Base-by-base conservation (phyloP, 92 coral and sea anemone species). In the Siderastrea radians region DNA sequence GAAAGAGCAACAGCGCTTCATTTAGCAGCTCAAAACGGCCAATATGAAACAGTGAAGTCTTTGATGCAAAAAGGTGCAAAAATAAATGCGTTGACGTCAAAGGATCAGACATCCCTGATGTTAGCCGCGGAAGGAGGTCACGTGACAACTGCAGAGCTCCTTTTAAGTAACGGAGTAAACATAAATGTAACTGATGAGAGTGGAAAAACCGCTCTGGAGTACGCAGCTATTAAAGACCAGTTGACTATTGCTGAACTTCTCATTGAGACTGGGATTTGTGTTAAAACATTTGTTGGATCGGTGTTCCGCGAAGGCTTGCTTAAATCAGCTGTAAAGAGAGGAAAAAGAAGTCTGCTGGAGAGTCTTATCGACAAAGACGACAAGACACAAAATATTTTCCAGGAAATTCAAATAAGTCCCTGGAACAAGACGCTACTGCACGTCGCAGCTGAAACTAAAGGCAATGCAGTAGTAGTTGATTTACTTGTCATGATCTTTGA, bases 231-330 rank as follows among this genome's bases (percentile, higher is more conserved):
- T 2, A 45, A 59, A 9, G 38, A 63, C 4, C 48, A n/a, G 44
- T 51, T 77, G 38, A 0, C 51, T 44, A 55, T 77, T 48, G 68
- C 14, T 3, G 45, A 59, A 49, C 38, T 77, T 8, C 82, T 59
- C 1, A 58, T 77, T 53, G 52, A 77, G 15, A 13, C 38, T 43
- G 82, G 82, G 16, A 63, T 63, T 13, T 8, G 3, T n/a, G 9
- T 60, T 1, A 49, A 17, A 13, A 3, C 7, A 48, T 63, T 46
- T 49, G 78, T 82, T 50, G 79, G 79, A 54, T 67, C 58, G 60
- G 79, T 48, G 88, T 66, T 67, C 78, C 75, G 87, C 77, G 67
- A 84, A 64, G 66, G 67, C 45, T 46, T 77, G 68, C 63, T 69
- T 3, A 51, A 14, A 2, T 4, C 14, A 12, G 46, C 63, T 2